These are phyloP conservation scores for Sinocyclocheilus rhinocerous DNA, from an alignment of 2,113 vertebrate species.

Conservation along the genomic window DNA sequence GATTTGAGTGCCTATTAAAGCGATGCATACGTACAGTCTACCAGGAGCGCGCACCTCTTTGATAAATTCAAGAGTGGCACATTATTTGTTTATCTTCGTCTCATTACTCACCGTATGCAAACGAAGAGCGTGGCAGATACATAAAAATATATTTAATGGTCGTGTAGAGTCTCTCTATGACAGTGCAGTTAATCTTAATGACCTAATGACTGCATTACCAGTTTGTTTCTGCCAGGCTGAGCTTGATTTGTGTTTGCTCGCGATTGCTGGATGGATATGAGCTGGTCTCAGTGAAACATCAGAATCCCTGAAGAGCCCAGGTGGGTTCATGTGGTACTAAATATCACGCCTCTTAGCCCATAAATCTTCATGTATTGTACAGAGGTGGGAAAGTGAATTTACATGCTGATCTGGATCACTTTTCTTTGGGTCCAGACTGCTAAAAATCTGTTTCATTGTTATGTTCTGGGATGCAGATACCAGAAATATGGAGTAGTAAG, in stretches of 20 bases:
- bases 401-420: background rate
- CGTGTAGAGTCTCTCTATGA: constrained; percentile 45
- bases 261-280: constrained; percentile 44
- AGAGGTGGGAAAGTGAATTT: constrained; percentile 11
- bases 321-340: constrained; percentile 25
- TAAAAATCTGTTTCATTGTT: background rate
- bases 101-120: constrained; percentile 58
- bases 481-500: background rate
- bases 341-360: background rate
- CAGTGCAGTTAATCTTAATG: constrained; percentile 50
- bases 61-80: background rate
- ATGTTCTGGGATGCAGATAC: background rate
- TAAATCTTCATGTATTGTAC: constrained; percentile 30
- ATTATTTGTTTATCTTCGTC: constrained; percentile 51
- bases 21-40: background rate
- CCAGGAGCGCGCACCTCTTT: background rate
- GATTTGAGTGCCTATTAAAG: constrained; percentile 42
- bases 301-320: background rate
- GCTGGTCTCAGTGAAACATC: constrained; percentile 27
- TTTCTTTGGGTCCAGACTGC: background rate
- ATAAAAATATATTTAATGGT: constrained; percentile 49
- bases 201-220: constrained; percentile 46
- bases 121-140: constrained; percentile 43
- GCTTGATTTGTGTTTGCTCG: constrained; percentile 43
- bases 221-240: constrained; percentile 45